Evolutionary conservation across 1,140 invertebrate species (phyloP).

Genomic region (Microplitis demolitor): DNA sequence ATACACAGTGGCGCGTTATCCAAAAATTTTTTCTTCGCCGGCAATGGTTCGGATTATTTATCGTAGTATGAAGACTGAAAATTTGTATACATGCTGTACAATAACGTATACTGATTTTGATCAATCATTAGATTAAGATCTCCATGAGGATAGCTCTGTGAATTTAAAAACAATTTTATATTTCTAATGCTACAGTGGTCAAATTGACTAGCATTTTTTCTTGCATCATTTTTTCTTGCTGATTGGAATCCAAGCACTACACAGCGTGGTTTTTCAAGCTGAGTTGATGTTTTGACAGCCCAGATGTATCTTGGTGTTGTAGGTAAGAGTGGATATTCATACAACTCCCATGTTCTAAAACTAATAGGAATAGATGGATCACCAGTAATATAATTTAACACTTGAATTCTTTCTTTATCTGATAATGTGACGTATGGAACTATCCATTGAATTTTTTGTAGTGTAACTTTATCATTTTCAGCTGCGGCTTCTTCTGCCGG

Average conservation of each 20-base stretch:
- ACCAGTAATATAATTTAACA: slow-evolving; percentile 36
- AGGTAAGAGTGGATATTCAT: slow-evolving; percentile 49
- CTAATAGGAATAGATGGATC: slow-evolving; percentile 37
- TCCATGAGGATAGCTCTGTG: slow-evolving; percentile 41
- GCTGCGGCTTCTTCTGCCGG: background rate
- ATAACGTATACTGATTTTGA: too few species aligned
- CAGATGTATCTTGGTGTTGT: slow-evolving; percentile 34
- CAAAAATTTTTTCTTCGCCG: too few species aligned
- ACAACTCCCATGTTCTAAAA: slow-evolving; percentile 49
- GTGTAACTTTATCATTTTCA: slow-evolving; percentile 27
- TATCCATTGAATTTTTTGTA: slow-evolving; percentile 28
- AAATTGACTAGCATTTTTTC: slow-evolving; percentile 29
- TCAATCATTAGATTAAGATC: slow-evolving; percentile 24
- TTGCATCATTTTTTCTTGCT: slow-evolving; percentile 17
- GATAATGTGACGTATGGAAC: slow-evolving; percentile 34
- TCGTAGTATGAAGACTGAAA: too few species aligned
- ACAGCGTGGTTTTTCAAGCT: slow-evolving; percentile 40
- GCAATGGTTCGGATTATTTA: too few species aligned
- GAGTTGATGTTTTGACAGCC: slow-evolving; percentile 38
- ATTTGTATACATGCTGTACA: too few species aligned
- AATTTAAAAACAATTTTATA: slow-evolving; percentile 47
- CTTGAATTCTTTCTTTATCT: slow-evolving; percentile 31
- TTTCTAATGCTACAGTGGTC: slow-evolving; percentile 37
- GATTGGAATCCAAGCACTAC: slow-evolving; percentile 37
- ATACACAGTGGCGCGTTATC: too few species aligned